Evolutionary conservation across 64 coral and sea anemone species (phyloP), one percentile per base, ranked within the genome.

Genomic region (Stichodactyla mertensii): DNA sequence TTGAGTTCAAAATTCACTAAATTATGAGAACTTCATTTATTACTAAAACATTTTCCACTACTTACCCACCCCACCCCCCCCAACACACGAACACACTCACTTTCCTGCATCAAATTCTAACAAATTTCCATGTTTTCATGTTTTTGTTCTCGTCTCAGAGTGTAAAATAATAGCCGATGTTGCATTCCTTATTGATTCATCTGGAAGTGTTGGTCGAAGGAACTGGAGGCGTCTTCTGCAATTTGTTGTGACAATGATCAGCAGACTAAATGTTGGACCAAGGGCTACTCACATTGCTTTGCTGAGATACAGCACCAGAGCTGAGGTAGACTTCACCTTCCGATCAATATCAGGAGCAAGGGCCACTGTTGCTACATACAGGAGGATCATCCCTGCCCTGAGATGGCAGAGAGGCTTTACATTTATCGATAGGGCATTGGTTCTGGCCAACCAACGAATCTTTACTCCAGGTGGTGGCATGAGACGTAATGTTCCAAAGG

Each of bases 131-230:
- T 36, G 13, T 13, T 19, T 79, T 28, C 14, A 15, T 15, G 13
- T 57, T 16, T 88, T 71, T 54, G 78, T 62, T 77, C 13, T 57
- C 10, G 55, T 55, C 51, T 58, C 55, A 64, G 93, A 92, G 55
- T 95, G 93, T 54, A 87, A 95, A 19, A 56, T 87, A 18, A 87
- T 87, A 36, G 87, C 88, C 56, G 93, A 95, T 62, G 67, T 89
- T 18, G 93, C 93, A 12, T 95, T 95, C 31, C 84, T 95, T 13
- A 86, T 95, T 24, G 93, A 95, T 89, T 95, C 93, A 13, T 95
- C 93, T 11, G 93, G 93, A 18, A 95, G 93, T n/a, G 85, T 95
- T 66, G 87, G 93, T 18, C 71, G 82, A 27, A 62, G 79, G 12
- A 92, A 95, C 89, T 95, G 90, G 84, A 7, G 5, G 1, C 86